A percentile compares a stretch with the other conserved stretches of the same genome.
These are phyloP conservation scores for Chironomus tepperi DNA, from an alignment of 1,140 invertebrate genomes.

Conservation along the genomic window DNA sequence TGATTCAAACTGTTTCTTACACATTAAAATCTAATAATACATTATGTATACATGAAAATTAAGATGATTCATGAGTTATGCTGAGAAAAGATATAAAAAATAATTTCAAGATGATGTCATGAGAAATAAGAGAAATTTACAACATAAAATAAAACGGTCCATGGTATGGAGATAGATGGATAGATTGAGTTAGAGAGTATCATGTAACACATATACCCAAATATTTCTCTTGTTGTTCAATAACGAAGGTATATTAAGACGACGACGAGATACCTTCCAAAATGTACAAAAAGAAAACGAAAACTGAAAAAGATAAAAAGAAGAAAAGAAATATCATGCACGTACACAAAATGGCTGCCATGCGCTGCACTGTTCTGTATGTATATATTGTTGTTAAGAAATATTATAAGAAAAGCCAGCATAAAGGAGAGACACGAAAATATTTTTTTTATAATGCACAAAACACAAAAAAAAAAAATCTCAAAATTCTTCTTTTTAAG, in stretches of 20 bases:
- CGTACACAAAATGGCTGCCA: slow-evolving; percentile 1
- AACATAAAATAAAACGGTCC: not conserved
- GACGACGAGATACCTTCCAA: not conserved
- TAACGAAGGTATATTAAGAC: slow-evolving; percentile 6
- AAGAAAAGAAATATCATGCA: not conserved
- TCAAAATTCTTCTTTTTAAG: not conserved
- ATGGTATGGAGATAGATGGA: not conserved
- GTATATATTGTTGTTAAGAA: not conserved
- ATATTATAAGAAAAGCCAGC: not conserved
- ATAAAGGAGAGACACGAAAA: slow-evolving; percentile 8
- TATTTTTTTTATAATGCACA: not conserved
- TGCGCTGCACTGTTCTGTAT: not conserved
- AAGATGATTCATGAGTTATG: not conserved
- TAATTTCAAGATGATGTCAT: not conserved
- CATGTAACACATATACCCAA: not conserved
- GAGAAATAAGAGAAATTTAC: slow-evolving; percentile 1
- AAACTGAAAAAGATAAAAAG: too few relatives aligned
- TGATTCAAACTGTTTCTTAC: not conserved
- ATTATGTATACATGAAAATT: not conserved
- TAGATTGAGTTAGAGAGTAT: not conserved
- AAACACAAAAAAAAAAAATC: not conserved
- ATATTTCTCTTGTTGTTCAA: not conserved
- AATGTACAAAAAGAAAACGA: not conserved
- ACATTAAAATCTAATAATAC: not conserved
- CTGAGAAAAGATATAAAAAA: not conserved